Conservation (phyloP, 2,888 invertebrate species). For the Julus scandinavius region DNA sequence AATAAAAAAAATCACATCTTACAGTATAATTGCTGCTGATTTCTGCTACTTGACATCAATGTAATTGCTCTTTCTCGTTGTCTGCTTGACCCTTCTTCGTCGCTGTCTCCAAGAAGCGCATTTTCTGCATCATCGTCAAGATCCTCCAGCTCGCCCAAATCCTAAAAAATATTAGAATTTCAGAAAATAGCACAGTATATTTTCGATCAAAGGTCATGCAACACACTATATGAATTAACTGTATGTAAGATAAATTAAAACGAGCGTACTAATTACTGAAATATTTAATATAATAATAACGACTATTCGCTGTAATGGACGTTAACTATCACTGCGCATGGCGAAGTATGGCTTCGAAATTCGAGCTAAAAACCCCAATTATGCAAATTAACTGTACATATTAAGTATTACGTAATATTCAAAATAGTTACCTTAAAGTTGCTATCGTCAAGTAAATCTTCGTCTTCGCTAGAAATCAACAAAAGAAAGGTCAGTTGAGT, state of each 20-base stretch:
- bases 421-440: constrained; percentile 28
- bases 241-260: too few species aligned
- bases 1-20: not conserved
- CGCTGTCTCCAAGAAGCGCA: constrained; percentile 49
- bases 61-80: not conserved
- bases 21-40: not conserved
- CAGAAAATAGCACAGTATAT: too few species aligned
- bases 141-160: constrained; percentile 48
- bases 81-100: constrained; percentile 47
- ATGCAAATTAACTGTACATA: too few species aligned
- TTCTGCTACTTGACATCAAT: not conserved
- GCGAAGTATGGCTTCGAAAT: too few species aligned
- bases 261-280: too few species aligned
- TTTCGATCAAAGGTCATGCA: too few species aligned
- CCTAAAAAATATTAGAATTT: not conserved
- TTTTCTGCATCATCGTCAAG: constrained; percentile 51
- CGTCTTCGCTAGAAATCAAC: constrained; percentile 42
- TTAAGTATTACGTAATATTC: not conserved
- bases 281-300: too few species aligned
- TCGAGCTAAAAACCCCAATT: too few species aligned
- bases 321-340: too few species aligned
- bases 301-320: too few species aligned
- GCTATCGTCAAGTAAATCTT: constrained; percentile 24
- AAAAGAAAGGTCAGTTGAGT: not conserved
- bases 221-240: too few species aligned